Percentiles rank a stretch among this genome's conserved stretches.
These are phyloP conservation scores for Acipenser ruthenus DNA, from an alignment of 2,797 vertebrate genomes.

Conservation along the genomic window DNA sequence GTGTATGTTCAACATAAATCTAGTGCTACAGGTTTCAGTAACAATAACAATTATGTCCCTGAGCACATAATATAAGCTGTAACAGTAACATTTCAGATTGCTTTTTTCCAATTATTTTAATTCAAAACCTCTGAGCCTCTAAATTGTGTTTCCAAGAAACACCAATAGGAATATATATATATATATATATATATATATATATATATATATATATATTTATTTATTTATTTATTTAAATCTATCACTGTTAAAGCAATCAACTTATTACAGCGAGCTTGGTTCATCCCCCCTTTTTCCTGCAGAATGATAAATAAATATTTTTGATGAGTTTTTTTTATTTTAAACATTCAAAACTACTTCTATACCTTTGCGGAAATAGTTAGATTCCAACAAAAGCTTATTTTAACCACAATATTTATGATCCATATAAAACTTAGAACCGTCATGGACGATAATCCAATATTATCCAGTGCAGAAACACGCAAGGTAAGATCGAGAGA, in stretches of 20 bases:
- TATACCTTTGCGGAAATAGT: constrained; percentile 2
- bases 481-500: too few species aligned
- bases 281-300: not conserved
- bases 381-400: not conserved
- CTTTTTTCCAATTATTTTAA: constrained; percentile 7
- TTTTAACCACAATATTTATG: not conserved
- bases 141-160: not conserved
- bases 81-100: too few species aligned
- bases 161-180: not conserved
- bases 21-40: constrained; percentile 2
- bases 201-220: too few species aligned
- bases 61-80: not conserved
- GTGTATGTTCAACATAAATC: constrained; percentile 1
- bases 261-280: too few species aligned
- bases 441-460: not conserved
- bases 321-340: too few species aligned
- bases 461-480: not conserved
- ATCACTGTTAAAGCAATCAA: not conserved
- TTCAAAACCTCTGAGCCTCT: too few species aligned
- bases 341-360: not conserved
- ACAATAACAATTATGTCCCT: constrained; percentile 12
- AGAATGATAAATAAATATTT: not conserved
- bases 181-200: too few species aligned
- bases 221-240: too few species aligned
- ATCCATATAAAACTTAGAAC: not conserved